phyloP scores from a whole-genome alignment of 2,888 invertebrate species.

The Hanleya hanleyi region DNA sequence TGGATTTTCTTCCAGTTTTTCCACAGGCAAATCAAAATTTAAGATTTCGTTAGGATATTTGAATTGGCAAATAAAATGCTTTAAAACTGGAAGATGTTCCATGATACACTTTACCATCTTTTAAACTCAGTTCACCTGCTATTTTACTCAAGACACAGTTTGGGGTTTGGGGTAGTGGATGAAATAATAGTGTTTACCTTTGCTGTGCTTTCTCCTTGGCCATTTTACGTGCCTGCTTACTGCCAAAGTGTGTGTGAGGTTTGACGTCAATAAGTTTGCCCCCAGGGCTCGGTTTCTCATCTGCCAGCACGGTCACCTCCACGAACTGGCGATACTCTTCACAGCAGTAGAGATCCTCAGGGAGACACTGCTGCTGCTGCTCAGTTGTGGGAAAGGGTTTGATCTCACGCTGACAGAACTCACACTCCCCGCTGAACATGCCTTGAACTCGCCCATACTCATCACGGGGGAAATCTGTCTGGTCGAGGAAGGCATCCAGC shows the following conservation, averaged over 20 bases:
- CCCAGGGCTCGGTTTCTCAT: slow-evolving; percentile 38
- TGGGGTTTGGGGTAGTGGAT: no score
- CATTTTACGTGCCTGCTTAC: slow-evolving; percentile 64
- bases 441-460: slow-evolving; percentile 45
- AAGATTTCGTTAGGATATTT: no score
- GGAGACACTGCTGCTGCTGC: slow-evolving; percentile 58
- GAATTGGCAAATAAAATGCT: no score
- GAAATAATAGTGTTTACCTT: no score
- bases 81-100: no score
- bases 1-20: no score
- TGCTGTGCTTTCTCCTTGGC: slow-evolving; percentile 47
- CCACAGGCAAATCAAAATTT: no score
- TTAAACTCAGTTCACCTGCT: no score
- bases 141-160: no score
- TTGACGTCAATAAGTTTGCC: slow-evolving; percentile 58
- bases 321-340: slow-evolving; percentile 69
- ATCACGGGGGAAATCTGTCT: slow-evolving; percentile 38
- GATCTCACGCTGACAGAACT: slow-evolving; percentile 65
- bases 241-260: slow-evolving; percentile 67
- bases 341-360: slow-evolving; percentile 71
- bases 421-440: slow-evolving; percentile 63
- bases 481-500: slow-evolving; percentile 14
- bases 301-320: slow-evolving; percentile 53
- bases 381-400: slow-evolving; percentile 68
- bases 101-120: no score